A percentile compares a stretch with the other conserved stretches of the same genome.
phyloP scores from a whole-genome alignment of 2,797 vertebrate species.

The Aplochiton taeniatus region DNA sequence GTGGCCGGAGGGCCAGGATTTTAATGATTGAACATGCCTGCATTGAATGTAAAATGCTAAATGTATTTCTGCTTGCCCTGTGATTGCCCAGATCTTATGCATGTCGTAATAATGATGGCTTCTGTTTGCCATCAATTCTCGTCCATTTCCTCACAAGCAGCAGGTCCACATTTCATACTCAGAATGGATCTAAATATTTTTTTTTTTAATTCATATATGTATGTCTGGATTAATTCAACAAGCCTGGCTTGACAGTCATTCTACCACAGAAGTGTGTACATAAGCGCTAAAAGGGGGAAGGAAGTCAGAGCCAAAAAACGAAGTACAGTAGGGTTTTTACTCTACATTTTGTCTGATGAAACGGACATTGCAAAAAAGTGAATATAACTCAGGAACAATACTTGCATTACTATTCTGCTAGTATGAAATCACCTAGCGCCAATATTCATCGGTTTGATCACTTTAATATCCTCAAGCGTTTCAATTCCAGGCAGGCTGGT shows the following conservation, averaged over 20 bases:
- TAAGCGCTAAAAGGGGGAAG: neutral
- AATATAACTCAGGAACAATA: too few species aligned
- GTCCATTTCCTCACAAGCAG: conserved; percentile 3
- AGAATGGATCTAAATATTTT: conserved; percentile 37
- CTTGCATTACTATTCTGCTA: too few species aligned
- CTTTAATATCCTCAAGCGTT: neutral
- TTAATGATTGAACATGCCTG: conserved; percentile 26
- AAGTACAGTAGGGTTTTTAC: neutral
- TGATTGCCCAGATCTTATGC: conserved; percentile 31
- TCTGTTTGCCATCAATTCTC: conserved; percentile 22
- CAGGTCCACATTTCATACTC: conserved; percentile 16
- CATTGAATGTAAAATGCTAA: conserved; percentile 6
- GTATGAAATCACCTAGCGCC: too few species aligned
- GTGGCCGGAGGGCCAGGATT: neutral
- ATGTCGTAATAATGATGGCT: conserved; percentile 29
- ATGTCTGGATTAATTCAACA: conserved; percentile 18
- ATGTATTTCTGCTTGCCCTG: neutral
- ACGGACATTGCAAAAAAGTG: too few species aligned
- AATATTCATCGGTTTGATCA: neutral
- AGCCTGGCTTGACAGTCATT: conserved; percentile 10
- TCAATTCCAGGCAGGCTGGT: conserved; percentile 30
- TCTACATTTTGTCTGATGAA: too few species aligned
- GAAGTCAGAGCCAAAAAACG: conserved; percentile 6
- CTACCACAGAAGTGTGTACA: conserved; percentile 7
- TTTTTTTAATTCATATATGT: conserved; percentile 49